Conservation (phyloP, 2,888 invertebrate genomes). For the Torymus texanus region DNA sequence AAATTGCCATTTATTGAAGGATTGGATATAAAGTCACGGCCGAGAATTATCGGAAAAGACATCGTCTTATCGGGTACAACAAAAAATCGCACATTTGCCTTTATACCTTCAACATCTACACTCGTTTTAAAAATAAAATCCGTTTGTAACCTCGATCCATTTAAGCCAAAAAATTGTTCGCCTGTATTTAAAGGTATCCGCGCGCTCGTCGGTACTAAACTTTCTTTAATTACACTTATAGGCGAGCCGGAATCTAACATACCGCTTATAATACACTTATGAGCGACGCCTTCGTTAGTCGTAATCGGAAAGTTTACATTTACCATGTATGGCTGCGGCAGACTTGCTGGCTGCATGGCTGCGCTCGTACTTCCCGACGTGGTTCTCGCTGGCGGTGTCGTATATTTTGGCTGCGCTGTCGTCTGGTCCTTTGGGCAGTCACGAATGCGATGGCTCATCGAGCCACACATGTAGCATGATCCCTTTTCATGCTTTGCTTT, state of each 20-base stretch:
- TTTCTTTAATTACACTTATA: neutral
- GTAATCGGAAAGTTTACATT: neutral
- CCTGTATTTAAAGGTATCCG: neutral
- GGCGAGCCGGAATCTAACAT: neutral
- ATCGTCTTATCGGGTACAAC: conserved; percentile 4
- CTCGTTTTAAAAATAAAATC: neutral
- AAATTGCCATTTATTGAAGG: neutral
- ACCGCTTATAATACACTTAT: neutral
- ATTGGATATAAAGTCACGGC: conserved; percentile 9
- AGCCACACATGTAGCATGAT: neutral
- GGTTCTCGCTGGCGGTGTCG: no score
- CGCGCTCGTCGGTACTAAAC: neutral
- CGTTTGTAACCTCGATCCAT: neutral
- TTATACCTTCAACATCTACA: neutral
- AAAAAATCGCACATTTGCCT: neutral
- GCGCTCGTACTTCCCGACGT: neutral
- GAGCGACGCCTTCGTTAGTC: neutral
- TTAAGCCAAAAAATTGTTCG: neutral
- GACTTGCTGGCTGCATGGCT: neutral
- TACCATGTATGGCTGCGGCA: neutral
- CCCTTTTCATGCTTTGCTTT: neutral
- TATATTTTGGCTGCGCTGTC: no score
- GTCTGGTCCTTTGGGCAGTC: neutral
- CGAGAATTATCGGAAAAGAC: conserved; percentile 3
- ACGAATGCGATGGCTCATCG: neutral